phyloP scores from a whole-genome alignment of 1,140 invertebrate genomes.

The Metopolophium dirhodum region DNA sequence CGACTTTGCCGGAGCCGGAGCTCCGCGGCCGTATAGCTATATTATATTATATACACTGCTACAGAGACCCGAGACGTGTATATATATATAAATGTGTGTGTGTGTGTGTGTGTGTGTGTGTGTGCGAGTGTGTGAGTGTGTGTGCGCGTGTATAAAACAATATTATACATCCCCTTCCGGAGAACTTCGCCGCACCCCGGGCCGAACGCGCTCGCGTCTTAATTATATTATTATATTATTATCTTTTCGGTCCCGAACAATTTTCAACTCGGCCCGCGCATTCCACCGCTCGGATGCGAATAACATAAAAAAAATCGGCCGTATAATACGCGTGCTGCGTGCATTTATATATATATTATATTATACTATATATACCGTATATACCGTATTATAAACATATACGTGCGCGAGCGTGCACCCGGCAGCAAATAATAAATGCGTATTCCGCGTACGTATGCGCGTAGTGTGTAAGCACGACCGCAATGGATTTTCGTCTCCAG shows the following conservation, averaged over 20 bases:
- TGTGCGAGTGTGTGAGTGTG: neutral
- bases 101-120: neutral
- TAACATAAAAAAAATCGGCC: neutral
- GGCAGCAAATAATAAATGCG: neutral
- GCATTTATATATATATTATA: too few species aligned
- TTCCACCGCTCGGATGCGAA: neutral
- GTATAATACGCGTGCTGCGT: neutral
- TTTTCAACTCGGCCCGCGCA: neutral
- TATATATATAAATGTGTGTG: too few species aligned
- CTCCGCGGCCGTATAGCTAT: neutral
- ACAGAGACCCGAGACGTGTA: neutral
- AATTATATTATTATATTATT: conserved; percentile 19
- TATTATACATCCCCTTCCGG: neutral
- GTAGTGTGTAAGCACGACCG: neutral
- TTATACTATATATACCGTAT: too few species aligned
- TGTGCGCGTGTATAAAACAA: neutral
- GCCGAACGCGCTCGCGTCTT: neutral
- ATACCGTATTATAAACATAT: neutral
- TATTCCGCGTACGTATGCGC: neutral
- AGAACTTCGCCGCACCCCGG: neutral
- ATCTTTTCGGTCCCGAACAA: conserved; percentile 7
- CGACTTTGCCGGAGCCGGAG: neutral
- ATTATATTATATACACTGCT: neutral
- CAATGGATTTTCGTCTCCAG: neutral
- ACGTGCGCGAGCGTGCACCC: neutral